A percentile compares a stretch with the other conserved stretches of the same genome.
Evolutionary conservation across 2,797 vertebrate species (phyloP).

Genomic region (Nyctibius grandis): DNA sequence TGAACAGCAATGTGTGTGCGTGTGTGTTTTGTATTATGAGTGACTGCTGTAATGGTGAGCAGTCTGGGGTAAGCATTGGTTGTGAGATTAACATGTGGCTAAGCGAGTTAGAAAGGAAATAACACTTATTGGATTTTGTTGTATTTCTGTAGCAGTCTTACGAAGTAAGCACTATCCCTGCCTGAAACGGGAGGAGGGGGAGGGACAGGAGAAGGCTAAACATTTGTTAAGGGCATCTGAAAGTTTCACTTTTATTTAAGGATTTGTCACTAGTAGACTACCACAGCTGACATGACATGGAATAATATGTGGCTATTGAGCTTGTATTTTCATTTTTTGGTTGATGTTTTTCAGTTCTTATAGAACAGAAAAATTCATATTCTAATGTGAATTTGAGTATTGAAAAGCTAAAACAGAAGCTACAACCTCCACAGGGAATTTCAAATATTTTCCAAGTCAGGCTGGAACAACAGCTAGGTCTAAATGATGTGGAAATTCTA

Average conservation of each 20-base stretch:
- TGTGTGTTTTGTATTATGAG: background rate
- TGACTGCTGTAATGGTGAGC: background rate
- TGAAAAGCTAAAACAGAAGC: background rate
- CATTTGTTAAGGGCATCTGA: background rate
- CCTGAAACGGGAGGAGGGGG: background rate
- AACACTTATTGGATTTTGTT: background rate
- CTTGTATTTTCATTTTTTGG: background rate
- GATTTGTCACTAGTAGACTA: background rate
- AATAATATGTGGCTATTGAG: background rate
- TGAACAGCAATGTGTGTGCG: background rate
- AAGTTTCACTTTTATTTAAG: background rate
- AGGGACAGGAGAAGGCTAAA: background rate
- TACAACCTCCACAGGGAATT: background rate
- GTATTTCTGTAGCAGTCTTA: background rate
- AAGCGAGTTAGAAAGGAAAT: background rate
- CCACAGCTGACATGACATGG: background rate
- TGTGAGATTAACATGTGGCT: background rate
- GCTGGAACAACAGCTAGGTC: background rate
- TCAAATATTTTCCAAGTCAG: background rate
- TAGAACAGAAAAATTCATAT: background rate
- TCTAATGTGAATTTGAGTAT: background rate
- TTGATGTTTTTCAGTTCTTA: background rate
- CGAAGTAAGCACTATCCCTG: background rate
- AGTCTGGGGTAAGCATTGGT: background rate
- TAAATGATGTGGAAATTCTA: background rate